Base-by-base conservation (phyloP, 2,888 invertebrate species). In the Caenorhabditis sp. region DNA sequence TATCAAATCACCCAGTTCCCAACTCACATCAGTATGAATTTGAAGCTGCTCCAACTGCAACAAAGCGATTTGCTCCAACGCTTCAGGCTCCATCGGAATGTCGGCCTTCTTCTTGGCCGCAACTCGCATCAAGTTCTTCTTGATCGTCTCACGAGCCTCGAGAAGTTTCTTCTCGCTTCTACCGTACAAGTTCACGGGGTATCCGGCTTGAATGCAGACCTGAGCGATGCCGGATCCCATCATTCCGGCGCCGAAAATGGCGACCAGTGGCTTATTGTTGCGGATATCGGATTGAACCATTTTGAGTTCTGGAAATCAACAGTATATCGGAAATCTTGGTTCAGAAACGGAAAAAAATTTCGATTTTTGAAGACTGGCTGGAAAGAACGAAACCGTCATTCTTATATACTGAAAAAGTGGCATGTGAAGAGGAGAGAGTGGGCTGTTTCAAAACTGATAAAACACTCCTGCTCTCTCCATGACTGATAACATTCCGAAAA, bases 101-200 rank as follows among this genome's bases (percentile, higher is more conserved):
- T 75, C 73, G 5, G 54, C 19, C 41, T 84, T 85, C 66, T 81
- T 80, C 79, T 85, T 87, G 5, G 56, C 44, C 5, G 84, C 82
- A 6, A 69, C 59, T 26, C 84, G 76, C 14, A 76, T 69, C 69
- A 87, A 64, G n/a, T 79, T 84, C 73, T 83, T 82, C 31, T 70
- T 69, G 35, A 87, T 84, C 5, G 79, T 80, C 22, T 79, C 76
- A 12, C 95, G 94, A 0, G 96, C 94, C 92, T 96, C 96, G 54
- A 94, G 94, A 16, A 96, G 93, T 16, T 95, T 94, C 49, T 95
- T 95, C 0, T 95, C 93, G 86, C 94, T 95, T 19, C 96, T 93
- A 92, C 96, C 96, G 1, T 96, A 95, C 35, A 96, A 93, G 6
- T 95, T 95, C 7, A 96, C 96, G 92, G 94, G 94, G 91, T 96